A percentile compares a stretch with the other conserved stretches of the same genome.
phyloP scores from a whole-genome alignment of 2,888 invertebrate genomes.

The Drosophila differens region DNA sequence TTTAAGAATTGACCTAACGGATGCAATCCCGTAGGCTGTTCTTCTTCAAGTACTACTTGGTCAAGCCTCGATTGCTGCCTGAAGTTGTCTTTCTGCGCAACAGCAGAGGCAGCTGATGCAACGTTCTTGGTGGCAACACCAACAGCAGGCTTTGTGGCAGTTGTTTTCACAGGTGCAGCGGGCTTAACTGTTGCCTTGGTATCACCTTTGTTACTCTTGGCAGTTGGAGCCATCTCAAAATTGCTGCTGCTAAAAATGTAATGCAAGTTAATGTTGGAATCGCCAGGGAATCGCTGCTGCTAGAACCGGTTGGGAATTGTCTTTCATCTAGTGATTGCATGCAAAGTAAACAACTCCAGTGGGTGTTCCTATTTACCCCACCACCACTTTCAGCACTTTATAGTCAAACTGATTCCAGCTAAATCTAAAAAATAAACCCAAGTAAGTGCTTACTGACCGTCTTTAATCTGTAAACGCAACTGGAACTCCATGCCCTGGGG shows the following conservation, averaged over 20 bases:
- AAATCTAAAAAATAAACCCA: slow-evolving; percentile 10
- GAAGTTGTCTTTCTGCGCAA: too few relatives aligned
- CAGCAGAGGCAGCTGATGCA: too few relatives aligned
- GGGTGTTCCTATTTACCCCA: neutral
- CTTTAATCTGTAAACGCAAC: slow-evolving; percentile 45
- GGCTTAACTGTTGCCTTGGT: fast-evolving
- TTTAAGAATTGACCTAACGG: slow-evolving; percentile 62
- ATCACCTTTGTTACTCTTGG: neutral
- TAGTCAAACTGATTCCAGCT: slow-evolving; percentile 12
- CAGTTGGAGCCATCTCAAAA: neutral
- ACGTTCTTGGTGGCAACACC: neutral
- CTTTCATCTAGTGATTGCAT: neutral
- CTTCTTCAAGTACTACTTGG: slow-evolving; percentile 99
- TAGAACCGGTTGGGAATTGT: slow-evolving; percentile 3
- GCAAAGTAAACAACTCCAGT: neutral
- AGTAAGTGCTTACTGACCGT: slow-evolving; percentile 5
- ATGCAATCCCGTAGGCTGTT: slow-evolving; percentile 99
- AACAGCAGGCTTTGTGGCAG: neutral
- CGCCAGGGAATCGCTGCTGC: neutral
- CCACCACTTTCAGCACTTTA: neutral
- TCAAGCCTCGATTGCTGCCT: too few relatives aligned
- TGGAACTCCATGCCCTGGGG: slow-evolving; percentile 48
- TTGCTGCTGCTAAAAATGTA: neutral
- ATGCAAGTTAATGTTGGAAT: neutral
- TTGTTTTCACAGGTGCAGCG: neutral